Evolutionary conservation across 2,888 invertebrate species (phyloP).

Genomic region (Pterostichus niger): DNA sequence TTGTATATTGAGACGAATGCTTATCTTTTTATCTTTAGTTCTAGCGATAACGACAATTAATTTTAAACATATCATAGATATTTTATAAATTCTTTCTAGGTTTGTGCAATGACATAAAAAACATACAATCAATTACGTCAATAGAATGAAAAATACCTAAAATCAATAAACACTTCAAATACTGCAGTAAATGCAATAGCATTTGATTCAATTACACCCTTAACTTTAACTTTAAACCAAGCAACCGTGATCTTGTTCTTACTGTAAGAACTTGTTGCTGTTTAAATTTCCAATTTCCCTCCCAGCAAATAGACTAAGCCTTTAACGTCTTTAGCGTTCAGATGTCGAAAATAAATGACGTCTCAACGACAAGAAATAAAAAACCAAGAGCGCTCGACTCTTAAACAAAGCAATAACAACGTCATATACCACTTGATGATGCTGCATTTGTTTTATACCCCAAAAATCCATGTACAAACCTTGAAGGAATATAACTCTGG

Average conservation of each 20-base stretch:
- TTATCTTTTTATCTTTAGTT: no score
- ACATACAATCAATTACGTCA: no score
- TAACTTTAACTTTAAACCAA: neutral
- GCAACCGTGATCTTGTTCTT: neutral
- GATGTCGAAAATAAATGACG: conserved; percentile 55
- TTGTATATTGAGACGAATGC: no score
- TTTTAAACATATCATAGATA: no score
- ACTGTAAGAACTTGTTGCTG: conserved; percentile 33
- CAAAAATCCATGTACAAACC: conserved; percentile 20
- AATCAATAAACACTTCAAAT: no score
- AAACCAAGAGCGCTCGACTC: conserved; percentile 4
- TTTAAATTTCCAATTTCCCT: conserved; percentile 34
- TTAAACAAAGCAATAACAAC: conserved; percentile 46
- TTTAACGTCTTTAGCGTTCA: conserved; percentile 10
- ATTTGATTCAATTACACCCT: no score
- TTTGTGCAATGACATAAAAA: no score
- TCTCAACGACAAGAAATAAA: conserved; percentile 39
- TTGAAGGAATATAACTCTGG: neutral
- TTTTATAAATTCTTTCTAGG: no score
- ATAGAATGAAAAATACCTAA: no score
- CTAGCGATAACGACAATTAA: no score
- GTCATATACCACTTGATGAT: conserved; percentile 45
- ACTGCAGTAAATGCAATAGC: no score
- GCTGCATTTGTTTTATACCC: conserved; percentile 39
- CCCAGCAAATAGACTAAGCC: conserved; percentile 18